phyloP scores from a whole-genome alignment of 2,888 invertebrate species.

The Bhutanitis thaidina region DNA sequence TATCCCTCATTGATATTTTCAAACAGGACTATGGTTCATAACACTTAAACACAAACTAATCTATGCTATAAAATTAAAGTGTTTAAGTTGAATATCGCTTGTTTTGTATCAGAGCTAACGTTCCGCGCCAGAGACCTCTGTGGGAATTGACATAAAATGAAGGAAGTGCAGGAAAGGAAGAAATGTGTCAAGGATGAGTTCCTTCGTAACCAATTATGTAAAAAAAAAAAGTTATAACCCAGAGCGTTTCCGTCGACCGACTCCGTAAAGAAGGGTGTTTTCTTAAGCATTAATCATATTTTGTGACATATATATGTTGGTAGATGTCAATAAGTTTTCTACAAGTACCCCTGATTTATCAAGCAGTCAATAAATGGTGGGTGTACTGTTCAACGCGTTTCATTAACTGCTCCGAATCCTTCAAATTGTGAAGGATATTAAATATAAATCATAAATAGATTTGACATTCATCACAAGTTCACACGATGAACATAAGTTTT shows the following conservation, averaged over 20 bases:
- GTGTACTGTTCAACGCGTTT: too few relatives aligned
- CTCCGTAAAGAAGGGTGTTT: background rate
- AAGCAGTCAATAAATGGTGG: too few relatives aligned
- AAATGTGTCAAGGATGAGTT: constrained; percentile 8
- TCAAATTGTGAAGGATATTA: too few relatives aligned
- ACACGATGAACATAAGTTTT: too few relatives aligned
- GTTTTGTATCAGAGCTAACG: background rate
- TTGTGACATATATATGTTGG: too few relatives aligned
- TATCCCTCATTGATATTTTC: too few relatives aligned
- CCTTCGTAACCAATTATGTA: background rate
- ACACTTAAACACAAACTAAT: background rate
- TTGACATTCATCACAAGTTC: too few relatives aligned
- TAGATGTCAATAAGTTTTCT: too few relatives aligned
- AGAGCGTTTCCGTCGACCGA: background rate
- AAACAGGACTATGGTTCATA: background rate
- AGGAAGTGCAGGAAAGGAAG: constrained; percentile 5
- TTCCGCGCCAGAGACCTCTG: constrained; percentile 10
- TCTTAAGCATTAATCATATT: too few relatives aligned
- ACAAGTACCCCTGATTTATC: too few relatives aligned
- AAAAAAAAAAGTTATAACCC: background rate
- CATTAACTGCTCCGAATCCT: too few relatives aligned
- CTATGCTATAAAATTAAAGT: background rate
- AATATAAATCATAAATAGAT: too few relatives aligned
- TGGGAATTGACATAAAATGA: constrained; percentile 7
- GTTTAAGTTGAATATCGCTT: background rate